These are phyloP conservation scores for Melopsittacus undulatus DNA, from an alignment of 2,797 vertebrate genomes.

Conservation along the genomic window DNA sequence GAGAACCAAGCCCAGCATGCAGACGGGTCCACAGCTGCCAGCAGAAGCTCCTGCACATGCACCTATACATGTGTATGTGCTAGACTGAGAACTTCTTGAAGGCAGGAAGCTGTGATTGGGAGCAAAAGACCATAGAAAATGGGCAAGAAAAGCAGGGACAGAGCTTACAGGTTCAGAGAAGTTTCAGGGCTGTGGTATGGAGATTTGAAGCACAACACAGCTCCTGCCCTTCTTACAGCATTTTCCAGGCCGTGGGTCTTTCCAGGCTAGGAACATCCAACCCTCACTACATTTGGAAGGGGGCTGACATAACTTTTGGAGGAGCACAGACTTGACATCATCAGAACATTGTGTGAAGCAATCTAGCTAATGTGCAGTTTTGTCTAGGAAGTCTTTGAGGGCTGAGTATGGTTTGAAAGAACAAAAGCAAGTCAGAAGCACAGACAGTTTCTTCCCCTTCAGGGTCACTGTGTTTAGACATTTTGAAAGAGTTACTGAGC, in stretches of 20 bases:
- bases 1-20: not conserved
- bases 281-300: not conserved
- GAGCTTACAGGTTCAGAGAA: not conserved
- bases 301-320: slow-evolving; percentile 28
- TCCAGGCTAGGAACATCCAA: slow-evolving; percentile 21
- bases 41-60: not conserved
- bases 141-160: not conserved
- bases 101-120: not conserved
- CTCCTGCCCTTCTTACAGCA: not conserved
- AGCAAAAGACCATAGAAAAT: not conserved
- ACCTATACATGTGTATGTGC: not conserved
- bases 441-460: slow-evolving; percentile 11
- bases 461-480: not conserved
- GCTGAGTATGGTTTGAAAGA: not conserved
- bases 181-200: not conserved
- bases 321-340: not conserved
- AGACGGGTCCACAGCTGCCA: not conserved
- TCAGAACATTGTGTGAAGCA: not conserved
- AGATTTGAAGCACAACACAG: not conserved
- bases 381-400: slow-evolving; percentile 16
- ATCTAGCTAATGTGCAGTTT: slow-evolving; percentile 47
- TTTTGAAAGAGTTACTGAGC: slow-evolving; percentile 13
- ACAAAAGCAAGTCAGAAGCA: not conserved
- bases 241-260: not conserved
- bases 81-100: not conserved